These are phyloP conservation scores for Leptodactylus fallax DNA, from an alignment of 2,797 vertebrate species.

Conservation along the genomic window DNA sequence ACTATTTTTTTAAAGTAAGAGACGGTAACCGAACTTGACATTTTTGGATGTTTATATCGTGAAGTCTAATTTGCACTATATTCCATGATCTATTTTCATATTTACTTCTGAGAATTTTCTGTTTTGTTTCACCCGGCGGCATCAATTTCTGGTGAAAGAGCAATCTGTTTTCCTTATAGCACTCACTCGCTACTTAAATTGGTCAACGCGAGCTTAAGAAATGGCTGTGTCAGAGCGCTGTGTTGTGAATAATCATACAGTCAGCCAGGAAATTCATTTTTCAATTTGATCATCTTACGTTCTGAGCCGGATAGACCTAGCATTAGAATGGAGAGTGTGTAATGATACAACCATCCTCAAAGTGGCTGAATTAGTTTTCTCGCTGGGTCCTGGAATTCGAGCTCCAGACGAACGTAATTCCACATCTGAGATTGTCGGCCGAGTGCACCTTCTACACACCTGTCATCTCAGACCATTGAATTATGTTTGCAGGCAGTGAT, in stretches of 20 bases:
- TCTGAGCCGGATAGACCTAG: slow-evolving; percentile 60
- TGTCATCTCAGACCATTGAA: slow-evolving; percentile 21
- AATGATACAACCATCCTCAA: slow-evolving; percentile 27
- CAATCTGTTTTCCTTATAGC: background rate
- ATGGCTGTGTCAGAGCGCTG: background rate
- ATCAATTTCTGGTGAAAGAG: slow-evolving; percentile 16
- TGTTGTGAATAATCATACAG: slow-evolving; percentile 48
- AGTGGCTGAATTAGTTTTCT: slow-evolving; percentile 55
- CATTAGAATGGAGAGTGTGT: slow-evolving; percentile 58
- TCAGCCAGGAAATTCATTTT: slow-evolving; percentile 49
- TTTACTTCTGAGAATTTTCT: slow-evolving; percentile 9
- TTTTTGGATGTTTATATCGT: slow-evolving; percentile 17
- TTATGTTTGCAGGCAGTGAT: slow-evolving; percentile 24
- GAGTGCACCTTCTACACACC: background rate
- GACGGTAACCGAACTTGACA: background rate
- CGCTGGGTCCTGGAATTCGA: slow-evolving; percentile 22
- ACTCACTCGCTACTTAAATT: slow-evolving; percentile 22
- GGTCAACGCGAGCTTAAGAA: slow-evolving; percentile 15
- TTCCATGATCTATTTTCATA: slow-evolving; percentile 28
- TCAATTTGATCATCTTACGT: slow-evolving; percentile 53
- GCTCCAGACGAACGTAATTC: background rate
- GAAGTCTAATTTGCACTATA: background rate
- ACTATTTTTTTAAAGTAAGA: background rate
- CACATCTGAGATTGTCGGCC: slow-evolving; percentile 26
- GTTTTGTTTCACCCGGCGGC: slow-evolving; percentile 6